A percentile compares a stretch with the other conserved stretches of the same genome.
These are phyloP conservation scores for Mantis religiosa DNA, from an alignment of 2,888 invertebrate genomes.

Conservation along the genomic window DNA sequence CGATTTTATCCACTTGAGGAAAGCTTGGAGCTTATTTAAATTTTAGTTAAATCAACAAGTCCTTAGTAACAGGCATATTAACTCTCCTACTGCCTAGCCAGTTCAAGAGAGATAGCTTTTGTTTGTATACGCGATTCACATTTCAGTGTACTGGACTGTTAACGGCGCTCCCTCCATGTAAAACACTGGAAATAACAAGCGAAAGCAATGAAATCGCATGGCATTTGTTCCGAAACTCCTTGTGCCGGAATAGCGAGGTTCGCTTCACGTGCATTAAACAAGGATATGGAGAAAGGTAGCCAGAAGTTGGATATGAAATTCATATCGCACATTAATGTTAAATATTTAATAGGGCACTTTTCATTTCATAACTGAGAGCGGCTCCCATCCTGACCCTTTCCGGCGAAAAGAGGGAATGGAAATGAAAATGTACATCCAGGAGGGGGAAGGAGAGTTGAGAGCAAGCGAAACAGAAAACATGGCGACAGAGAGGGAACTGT, in stretches of 20 bases:
- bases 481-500: neutral
- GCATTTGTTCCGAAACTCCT: neutral
- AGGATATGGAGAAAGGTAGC: neutral
- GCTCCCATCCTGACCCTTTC: neutral
- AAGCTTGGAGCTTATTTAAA: neutral
- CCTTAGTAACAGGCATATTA: neutral
- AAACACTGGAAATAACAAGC: neutral
- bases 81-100: neutral
- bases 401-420: neutral
- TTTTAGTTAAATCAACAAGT: neutral
- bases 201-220: neutral
- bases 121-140: neutral
- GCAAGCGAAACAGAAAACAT: neutral
- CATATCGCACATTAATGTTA: neutral
- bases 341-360: constrained; percentile 12
- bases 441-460: neutral
- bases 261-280: neutral
- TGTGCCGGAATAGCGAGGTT: neutral
- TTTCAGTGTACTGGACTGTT: neutral
- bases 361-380: neutral
- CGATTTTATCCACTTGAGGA: too few relatives aligned
- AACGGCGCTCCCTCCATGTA: neutral
- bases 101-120: neutral
- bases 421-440: neutral
- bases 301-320: neutral